Evolutionary conservation across 2,888 invertebrate genomes (phyloP).

Genomic region (Ochropleura leucogaster): DNA sequence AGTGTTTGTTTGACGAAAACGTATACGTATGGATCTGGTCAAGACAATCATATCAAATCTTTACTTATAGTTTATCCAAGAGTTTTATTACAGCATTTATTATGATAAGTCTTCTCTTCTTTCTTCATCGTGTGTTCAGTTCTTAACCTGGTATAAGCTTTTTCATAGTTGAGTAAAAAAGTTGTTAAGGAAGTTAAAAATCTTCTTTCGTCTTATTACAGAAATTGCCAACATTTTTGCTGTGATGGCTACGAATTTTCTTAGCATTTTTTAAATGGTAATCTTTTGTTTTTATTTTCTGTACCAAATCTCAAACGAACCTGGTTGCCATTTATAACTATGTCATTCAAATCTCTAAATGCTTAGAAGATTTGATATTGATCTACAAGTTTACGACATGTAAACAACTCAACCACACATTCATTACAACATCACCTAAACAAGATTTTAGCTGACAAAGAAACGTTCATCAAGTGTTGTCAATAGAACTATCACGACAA

Average conservation of each 20-base stretch:
- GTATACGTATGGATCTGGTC: not conserved
- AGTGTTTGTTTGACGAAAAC: not conserved
- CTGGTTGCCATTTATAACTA: not conserved
- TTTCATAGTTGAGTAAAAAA: not conserved
- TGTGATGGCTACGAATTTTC: not conserved
- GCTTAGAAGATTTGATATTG: not conserved
- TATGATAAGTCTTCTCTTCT: not conserved
- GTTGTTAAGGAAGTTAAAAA: not conserved
- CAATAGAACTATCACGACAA: constrained; percentile 52
- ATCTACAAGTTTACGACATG: not conserved
- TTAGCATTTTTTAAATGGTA: not conserved
- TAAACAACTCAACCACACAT: constrained; percentile 5
- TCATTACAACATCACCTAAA: constrained; percentile 24
- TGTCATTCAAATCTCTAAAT: not conserved
- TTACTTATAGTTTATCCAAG: not conserved
- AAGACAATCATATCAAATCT: not conserved
- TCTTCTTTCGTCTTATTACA: no score
- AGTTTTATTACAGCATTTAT: not conserved
- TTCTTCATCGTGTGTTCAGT: no score
- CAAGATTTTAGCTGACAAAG: constrained; percentile 32
- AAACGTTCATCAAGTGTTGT: constrained; percentile 39
- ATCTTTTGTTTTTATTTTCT: not conserved
- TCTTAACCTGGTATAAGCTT: no score
- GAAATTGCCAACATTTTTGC: not conserved
- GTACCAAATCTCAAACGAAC: not conserved